Evolutionary conservation across 2,888 invertebrate genomes (phyloP), one percentile per base, ranked within the genome.

Genomic region (Nomada hirtipes): DNA sequence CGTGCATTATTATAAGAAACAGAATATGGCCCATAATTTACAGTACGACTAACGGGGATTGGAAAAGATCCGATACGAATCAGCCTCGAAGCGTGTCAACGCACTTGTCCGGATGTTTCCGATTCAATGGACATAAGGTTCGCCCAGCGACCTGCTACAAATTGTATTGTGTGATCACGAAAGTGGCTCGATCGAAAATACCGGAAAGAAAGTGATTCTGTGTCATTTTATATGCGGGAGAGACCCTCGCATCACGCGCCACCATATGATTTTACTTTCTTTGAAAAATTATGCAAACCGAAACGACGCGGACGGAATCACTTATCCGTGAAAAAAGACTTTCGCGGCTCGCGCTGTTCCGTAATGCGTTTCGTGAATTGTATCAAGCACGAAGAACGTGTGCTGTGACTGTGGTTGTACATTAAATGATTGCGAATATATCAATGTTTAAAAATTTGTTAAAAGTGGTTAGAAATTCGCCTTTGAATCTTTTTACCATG

Each of bases 151-250:
- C 11, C 61, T 53, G 60, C 44, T 68, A 74, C 55, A 67, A 63
- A 79, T 59, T 73, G 50, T 67, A 53, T 52, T 15, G 59, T 52
- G 77, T 23, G 83, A 68, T 73, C 70, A 76, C 63, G 84, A 84
- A 84, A 83, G 84, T 61, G 82, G 47, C 29, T 77, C 77, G 73
- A 74, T 82, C 78, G 64, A 18, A 36, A 59, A 64, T 67, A 13
- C 60, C 77, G 78, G 83, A 83, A 77, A 69, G 83, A 83, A 83
- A 83, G 83, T 75, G 83, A 75, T 80, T 55, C 61, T 7, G 57
- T 57, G 80, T 82, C 76, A 82, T 71, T 53, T 61, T 68, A 78
- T 71, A 79, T 44, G 67, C 78, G 69, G 67, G 78, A 75, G 82
- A 83, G 79, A 83, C 78, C 42, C 26, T 18, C 26, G 63, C 72